phyloP scores from a whole-genome alignment of 2,113 vertebrate genomes.

The Electrona antarctica region DNA sequence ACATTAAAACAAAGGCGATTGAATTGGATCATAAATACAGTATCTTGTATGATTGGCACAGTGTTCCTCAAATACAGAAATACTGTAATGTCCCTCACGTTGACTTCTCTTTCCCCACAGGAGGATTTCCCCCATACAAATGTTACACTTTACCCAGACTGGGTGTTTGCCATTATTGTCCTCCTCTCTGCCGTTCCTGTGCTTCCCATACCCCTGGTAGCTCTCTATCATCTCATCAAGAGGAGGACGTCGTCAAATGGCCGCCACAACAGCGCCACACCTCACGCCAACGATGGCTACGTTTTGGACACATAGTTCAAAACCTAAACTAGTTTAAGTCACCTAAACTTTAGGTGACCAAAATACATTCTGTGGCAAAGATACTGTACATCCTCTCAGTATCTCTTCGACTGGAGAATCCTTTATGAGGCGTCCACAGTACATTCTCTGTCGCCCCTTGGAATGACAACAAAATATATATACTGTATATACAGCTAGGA shows the following conservation, averaged over 20 bases:
- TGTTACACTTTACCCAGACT: conserved; percentile 73
- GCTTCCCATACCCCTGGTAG: conserved; percentile 67
- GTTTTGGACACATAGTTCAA: not conserved
- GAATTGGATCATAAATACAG: too few species aligned
- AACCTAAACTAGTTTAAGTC: too few species aligned
- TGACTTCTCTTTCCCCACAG: conserved; percentile 53
- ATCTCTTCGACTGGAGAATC: not conserved
- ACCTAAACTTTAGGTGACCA: not conserved
- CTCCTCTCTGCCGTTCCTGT: conserved; percentile 69
- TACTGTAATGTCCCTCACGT: not conserved
- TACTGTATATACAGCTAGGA: too few species aligned
- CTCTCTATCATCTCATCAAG: conserved; percentile 58
- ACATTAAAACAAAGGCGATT: too few species aligned
- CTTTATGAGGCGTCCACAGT: not conserved
- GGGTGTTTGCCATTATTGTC: conserved; percentile 73
- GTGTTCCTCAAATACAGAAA: too few species aligned
- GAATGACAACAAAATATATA: too few species aligned
- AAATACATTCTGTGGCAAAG: not conserved
- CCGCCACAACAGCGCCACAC: not conserved
- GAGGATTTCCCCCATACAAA: conserved; percentile 74
- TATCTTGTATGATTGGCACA: too few species aligned
- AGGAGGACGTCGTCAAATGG: too few species aligned
- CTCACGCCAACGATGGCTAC: not conserved
- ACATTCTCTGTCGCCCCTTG: too few species aligned
- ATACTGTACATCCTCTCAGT: not conserved